These are phyloP conservation scores for Rissa tridactyla DNA, from an alignment of 2,113 vertebrate species.

Conservation along the genomic window DNA sequence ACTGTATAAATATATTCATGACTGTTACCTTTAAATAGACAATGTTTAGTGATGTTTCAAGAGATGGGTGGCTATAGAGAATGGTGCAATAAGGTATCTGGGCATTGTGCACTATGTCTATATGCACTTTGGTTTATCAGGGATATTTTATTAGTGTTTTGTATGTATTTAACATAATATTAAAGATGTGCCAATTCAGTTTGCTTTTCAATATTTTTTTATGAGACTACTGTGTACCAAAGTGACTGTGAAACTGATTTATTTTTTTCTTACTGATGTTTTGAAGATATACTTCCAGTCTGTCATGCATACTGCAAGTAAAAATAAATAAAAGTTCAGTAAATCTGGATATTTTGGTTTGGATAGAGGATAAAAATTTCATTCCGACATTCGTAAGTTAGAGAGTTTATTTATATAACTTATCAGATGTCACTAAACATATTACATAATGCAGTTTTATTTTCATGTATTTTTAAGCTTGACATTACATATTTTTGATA, in stretches of 20 bases:
- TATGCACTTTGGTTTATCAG: conserved; percentile 99
- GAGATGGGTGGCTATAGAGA: conserved; percentile 82
- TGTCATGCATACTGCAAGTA: conserved; percentile 94
- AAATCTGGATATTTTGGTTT: conserved; percentile 65
- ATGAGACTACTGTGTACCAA: conserved; percentile 94
- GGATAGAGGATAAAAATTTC: conserved; percentile 24
- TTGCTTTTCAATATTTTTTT: conserved; percentile 77
- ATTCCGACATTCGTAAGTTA: neutral
- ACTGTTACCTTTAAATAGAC: conserved; percentile 92
- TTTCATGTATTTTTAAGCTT: neutral
- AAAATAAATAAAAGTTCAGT: conserved; percentile 79
- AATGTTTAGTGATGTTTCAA: conserved; percentile 88
- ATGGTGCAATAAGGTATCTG: conserved; percentile 86
- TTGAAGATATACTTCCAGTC: conserved; percentile 76
- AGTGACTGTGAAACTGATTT: conserved; percentile 96
- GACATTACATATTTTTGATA: neutral
- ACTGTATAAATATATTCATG: conserved; percentile 93
- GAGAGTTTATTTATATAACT: neutral
- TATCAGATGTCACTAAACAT: neutral
- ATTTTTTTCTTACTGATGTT: conserved; percentile 90
- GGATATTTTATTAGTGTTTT: conserved; percentile 99
- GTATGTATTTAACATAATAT: conserved; percentile 98
- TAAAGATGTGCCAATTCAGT: conserved; percentile 90
- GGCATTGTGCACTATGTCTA: conserved; percentile 94
- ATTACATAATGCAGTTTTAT: neutral